Percentiles rank a stretch among this genome's conserved stretches.
These are phyloP conservation scores for Pseudopipra pipra DNA, from an alignment of 2,113 vertebrate genomes.

Conservation along the genomic window DNA sequence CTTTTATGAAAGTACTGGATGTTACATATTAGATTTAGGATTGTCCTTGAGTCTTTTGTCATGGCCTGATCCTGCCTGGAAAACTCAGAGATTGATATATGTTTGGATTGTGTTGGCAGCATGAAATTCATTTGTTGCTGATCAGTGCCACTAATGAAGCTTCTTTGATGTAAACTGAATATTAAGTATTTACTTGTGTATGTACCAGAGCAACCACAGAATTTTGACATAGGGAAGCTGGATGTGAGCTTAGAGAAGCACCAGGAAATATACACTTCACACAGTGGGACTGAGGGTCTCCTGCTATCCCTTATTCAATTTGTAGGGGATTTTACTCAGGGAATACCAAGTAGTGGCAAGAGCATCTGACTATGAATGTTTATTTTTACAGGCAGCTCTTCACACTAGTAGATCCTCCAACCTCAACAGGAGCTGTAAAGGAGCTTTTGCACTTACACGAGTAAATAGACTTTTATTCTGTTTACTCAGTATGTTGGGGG, in stretches of 20 bases:
- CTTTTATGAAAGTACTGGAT: neutral
- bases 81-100: neutral
- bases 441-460: neutral
- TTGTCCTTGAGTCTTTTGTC: neutral
- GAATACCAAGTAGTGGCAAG: neutral
- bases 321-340: neutral
- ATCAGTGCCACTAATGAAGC: neutral
- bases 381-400: neutral
- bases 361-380: neutral
- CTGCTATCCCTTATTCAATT: neutral
- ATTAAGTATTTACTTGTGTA: slow-evolving; percentile 34
- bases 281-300: neutral
- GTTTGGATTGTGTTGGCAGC: neutral
- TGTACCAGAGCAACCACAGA: neutral
- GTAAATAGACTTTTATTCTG: neutral
- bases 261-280: neutral
- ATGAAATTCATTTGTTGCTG: slow-evolving; percentile 14
- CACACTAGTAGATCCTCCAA: neutral
- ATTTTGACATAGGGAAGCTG: neutral
- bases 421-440: neutral
- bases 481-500: neutral
- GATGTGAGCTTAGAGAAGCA: neutral
- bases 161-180: slow-evolving; percentile 25
- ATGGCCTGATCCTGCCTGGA: neutral
- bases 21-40: neutral